A percentile compares a stretch with the other conserved stretches of the same genome.
Conservation (phyloP, 2,888 invertebrate genomes). For the Hirtodrosophila cameraria region DNA sequence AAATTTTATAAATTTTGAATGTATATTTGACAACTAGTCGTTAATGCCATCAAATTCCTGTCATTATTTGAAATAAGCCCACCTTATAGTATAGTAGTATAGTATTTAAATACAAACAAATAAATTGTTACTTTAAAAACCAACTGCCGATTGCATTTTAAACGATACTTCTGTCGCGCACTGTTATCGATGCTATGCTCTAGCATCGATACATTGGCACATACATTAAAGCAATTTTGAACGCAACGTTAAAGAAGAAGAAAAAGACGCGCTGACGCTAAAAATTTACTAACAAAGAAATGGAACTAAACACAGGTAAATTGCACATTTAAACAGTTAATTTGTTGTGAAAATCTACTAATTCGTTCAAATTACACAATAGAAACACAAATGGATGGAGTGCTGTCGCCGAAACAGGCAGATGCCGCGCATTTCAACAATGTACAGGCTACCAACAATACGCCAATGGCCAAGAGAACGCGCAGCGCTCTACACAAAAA, state of each 20-base stretch:
- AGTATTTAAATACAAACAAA: constrained; percentile 53
- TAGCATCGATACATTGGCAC: constrained; percentile 34
- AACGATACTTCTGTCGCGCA: background rate
- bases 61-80: no score
- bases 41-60: no score
- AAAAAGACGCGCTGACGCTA: constrained; percentile 7
- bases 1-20: background rate
- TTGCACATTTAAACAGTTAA: background rate
- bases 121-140: no score
- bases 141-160: background rate
- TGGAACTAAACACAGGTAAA: constrained; percentile 27
- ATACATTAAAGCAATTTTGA: constrained; percentile 29
- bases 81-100: no score
- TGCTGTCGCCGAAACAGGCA: background rate
- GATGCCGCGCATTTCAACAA: no score
- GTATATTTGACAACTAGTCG: no score
- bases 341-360: background rate
- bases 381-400: constrained; percentile 8
- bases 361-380: background rate
- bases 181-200: background rate
- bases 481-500: constrained; percentile 7
- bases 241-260: constrained; percentile 32
- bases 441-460: background rate
- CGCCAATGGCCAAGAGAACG: constrained; percentile 46
- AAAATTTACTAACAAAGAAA: background rate